Evolutionary conservation across 2,888 invertebrate species (phyloP).

Genomic region (Cyclophora albipunctata): DNA sequence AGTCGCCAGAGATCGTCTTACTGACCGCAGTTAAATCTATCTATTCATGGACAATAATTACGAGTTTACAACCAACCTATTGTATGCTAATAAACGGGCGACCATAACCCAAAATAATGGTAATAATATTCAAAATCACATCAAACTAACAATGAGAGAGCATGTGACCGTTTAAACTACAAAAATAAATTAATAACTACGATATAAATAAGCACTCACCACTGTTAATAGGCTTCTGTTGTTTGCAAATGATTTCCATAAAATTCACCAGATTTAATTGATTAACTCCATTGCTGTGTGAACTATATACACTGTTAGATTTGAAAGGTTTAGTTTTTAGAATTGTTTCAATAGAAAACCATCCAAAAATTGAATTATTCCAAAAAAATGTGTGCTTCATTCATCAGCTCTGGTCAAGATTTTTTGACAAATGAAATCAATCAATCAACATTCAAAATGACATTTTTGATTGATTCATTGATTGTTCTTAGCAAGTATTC

Average conservation of each 20-base stretch:
- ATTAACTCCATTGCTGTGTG: too few relatives aligned
- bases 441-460: too few relatives aligned
- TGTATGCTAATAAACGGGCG: constrained; percentile 66
- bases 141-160: constrained; percentile 36
- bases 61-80: constrained; percentile 35
- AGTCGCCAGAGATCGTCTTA: constrained; percentile 20
- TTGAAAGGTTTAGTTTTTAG: too few relatives aligned
- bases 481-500: too few relatives aligned
- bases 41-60: constrained; percentile 34
- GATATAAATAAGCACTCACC: constrained; percentile 39
- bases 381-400: too few relatives aligned
- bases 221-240: constrained; percentile 47
- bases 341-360: too few relatives aligned
- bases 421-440: too few relatives aligned
- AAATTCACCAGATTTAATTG: constrained; percentile 24
- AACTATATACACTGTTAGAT: too few relatives aligned
- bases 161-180: constrained; percentile 40
- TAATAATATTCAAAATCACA: constrained; percentile 35
- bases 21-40: constrained; percentile 18
- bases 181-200: constrained; percentile 29
- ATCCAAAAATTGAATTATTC: too few relatives aligned
- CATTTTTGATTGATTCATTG: too few relatives aligned
- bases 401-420: too few relatives aligned
- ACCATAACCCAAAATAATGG: constrained; percentile 47
- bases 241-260: constrained; percentile 56